Conservation (phyloP, 2,797 vertebrate genomes). For the Myotis pilosus region DNA sequence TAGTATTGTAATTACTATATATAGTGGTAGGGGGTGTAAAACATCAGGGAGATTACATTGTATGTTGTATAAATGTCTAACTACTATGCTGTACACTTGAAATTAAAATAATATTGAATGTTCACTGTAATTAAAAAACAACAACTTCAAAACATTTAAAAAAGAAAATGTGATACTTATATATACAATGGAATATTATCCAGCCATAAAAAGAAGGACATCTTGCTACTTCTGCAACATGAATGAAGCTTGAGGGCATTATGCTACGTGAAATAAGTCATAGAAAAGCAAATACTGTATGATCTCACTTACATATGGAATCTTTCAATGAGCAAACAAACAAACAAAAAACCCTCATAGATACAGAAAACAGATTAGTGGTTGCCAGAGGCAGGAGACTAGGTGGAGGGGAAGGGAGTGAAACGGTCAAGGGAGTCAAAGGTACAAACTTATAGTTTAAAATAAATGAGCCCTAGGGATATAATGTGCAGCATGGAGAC, state of each 20-base stretch:
- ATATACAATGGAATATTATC: not conserved
- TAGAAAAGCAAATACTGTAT: not conserved
- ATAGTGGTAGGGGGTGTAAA: not conserved
- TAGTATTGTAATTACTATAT: not conserved
- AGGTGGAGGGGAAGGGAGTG: rapidly evolving
- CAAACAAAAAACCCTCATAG: not conserved
- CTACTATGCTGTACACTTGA: not conserved
- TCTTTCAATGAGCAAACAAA: not conserved
- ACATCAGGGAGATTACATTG: not conserved
- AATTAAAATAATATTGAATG: not conserved
- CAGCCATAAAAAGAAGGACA: not conserved
- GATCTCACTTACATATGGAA: not conserved
- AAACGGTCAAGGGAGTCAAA: not conserved
- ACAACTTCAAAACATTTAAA: not conserved
- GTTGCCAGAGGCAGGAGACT: not conserved
- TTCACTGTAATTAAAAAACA: not conserved
- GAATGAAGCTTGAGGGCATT: not conserved
- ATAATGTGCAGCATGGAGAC: not conserved
- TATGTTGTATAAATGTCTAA: not conserved
- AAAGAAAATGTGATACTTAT: not conserved
- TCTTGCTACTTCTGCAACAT: not conserved
- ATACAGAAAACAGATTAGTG: not conserved
- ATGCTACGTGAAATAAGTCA: not conserved
- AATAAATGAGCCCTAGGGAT: not conserved
- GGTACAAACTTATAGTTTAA: not conserved